Base-by-base conservation (phyloP, 2,888 invertebrate species). In the Brachyptera putata region DNA sequence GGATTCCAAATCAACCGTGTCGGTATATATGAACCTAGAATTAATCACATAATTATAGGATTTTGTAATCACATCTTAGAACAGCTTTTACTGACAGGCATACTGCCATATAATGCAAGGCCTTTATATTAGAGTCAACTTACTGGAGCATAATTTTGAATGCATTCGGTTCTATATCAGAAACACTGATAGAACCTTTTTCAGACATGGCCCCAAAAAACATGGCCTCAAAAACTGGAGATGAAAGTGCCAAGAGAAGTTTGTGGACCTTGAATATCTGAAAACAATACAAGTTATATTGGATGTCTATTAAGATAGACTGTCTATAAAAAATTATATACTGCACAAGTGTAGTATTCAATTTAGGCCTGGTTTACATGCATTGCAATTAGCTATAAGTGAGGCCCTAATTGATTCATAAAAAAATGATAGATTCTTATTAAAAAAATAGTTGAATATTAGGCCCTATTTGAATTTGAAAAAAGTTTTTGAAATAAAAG, bases 211-310 rank as follows among this genome's bases (percentile, higher is more conserved):
- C 79, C 1, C 86, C 85, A 73, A 80, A 85, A 64, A 85, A 79
- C 83, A 85, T 84, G 24, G 82, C 83, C 72, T 84, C 83, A 75
- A 86, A 85, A 34, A 85, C 85, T 5, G 84, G 84, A 70, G 85
- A 85, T 67, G 80, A 80, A 61, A 81, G 80, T n/a, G 83, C 82
- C 66, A 86, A 70, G 64, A 85, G 79, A 60, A 84, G 72, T 73
- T 81, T 82, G 69, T 85, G 84, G 48, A 83, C 83, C 46, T 58
- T 53, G 41, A 64, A 64, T 14, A 46, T 41, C 62, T 64, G 39
- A 16, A 57, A 41, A 1, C 53, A 46, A 58, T 41, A 30, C 21
- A n/a, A n/a, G n/a, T n/a, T n/a, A n/a, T n/a, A n/a, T n/a, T n/a
- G n/a, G n/a, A n/a, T n/a, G n/a, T n/a, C n/a, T n/a, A n/a, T n/a